Base-by-base conservation (phyloP, 30 jellyfish, hydroid and myxozoan species). In the Turritopsis rubra region DNA sequence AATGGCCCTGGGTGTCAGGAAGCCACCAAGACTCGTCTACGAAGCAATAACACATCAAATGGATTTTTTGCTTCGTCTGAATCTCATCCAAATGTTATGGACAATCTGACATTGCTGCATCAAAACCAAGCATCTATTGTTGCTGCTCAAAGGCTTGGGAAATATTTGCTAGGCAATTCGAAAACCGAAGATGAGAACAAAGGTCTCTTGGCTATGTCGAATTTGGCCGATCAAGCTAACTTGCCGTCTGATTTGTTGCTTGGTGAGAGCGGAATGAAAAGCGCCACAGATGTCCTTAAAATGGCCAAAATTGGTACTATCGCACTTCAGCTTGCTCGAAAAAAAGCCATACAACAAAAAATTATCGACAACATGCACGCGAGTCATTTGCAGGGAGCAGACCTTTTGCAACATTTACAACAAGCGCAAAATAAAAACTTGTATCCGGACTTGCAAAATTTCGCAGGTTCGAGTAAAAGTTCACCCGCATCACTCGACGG, bases 271-370 rank as follows among this genome's bases (percentile, higher is more conserved):
- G 66, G 60, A 16, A 23, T 75, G 28, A 30, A 30, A 20, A 31
- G 28, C 9, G 41, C 25, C 28, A 0, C 28, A 9, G 83, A 75
- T 20, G 27, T 78, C 8, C 79, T 78, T 25, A 52, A 78, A 78
- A 78, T 78, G 85, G 85, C 85, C 20, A 78, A 78, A 78, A 78
- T 78, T 29, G 85, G 85, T 9, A 21, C 76, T 9, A 78, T 78
- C 26, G 85, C 85, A 17, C 22, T 78, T 24, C 29, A 78, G 52
- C 79, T 78, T 23, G 85, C 85, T 13, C 52, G 53, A 0, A 78
- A 78, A 52, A 1, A 53, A 72, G 30, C 23, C 65, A 29, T 31
- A 8, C 80, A 66, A 21, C 54, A 52, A 70, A 28, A 54, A 81
- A 41, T 41, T 41, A 41, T 41, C 13, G 60, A 41, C 60, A 41